A percentile compares a stretch with the other conserved stretches of the same genome.
Evolutionary conservation across 1,140 invertebrate species (phyloP).

Genomic region (Meloidogyne hapla): DNA sequence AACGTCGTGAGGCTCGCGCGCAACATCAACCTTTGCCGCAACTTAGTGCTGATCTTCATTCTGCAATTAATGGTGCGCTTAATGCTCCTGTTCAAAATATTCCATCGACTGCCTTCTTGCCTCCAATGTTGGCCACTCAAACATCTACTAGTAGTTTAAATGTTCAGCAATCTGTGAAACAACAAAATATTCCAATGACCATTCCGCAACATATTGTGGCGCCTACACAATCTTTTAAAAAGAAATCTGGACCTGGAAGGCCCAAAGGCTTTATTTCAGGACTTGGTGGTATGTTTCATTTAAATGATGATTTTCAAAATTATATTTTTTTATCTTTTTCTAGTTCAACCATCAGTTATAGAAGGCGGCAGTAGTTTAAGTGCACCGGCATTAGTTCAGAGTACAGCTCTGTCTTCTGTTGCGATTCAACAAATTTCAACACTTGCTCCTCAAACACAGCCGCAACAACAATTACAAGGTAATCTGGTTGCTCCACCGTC

Average conservation of each 20-base stretch:
- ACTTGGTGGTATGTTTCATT: not conserved
- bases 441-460: conserved; percentile 21
- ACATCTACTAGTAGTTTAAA: not conserved
- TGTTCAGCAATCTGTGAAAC: conserved; percentile 15
- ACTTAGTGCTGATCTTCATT: conserved; percentile 40
- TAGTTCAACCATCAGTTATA: not conserved
- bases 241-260: conserved; percentile 37
- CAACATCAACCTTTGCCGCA: conserved; percentile 23
- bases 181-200: conserved; percentile 17
- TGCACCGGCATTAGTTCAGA: not conserved
- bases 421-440: not conserved
- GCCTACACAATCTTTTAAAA: conserved; percentile 22
- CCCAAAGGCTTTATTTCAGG: conserved; percentile 1
- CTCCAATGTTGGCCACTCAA: conserved; percentile 7
- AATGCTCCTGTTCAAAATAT: conserved; percentile 19
- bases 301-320: too few species aligned
- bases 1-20: conserved; percentile 39
- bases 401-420: not conserved
- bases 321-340: not conserved
- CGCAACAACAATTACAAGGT: conserved; percentile 2
- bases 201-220: conserved; percentile 24
- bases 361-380: not conserved
- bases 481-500: not conserved
- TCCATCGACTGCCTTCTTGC: conserved; percentile 9
- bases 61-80: conserved; percentile 33